Conservation (phyloP, 2,113 vertebrate species). For the Xyrauchen texanus region DNA sequence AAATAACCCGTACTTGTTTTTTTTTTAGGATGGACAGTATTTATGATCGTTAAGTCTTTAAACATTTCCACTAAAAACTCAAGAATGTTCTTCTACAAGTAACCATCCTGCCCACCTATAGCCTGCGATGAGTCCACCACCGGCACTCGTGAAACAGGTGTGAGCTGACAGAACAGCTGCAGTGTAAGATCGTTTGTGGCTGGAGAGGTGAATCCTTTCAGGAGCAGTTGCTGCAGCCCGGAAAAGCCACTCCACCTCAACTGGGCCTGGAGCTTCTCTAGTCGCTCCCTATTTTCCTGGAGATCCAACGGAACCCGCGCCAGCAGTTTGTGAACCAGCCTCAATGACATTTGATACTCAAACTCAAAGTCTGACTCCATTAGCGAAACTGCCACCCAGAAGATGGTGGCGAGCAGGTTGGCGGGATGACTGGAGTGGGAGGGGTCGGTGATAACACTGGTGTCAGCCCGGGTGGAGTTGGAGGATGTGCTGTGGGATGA, state of each 20-base stretch:
- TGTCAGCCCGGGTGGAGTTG: conserved; percentile 82
- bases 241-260: conserved; percentile 95
- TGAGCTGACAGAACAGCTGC: conserved; percentile 95
- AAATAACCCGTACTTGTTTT: too few relatives aligned
- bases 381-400: conserved; percentile 95
- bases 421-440: conserved; percentile 91
- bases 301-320: conserved; percentile 92
- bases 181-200: conserved; percentile 92
- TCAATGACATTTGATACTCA: conserved; percentile 94
- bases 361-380: conserved; percentile 99
- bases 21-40: too few relatives aligned
- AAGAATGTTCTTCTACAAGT: background rate
- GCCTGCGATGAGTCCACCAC: conserved; percentile 97
- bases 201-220: conserved; percentile 96
- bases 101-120: conserved; percentile 77
- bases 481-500: conserved; percentile 86
- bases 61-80: too few relatives aligned
- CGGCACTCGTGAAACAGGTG: conserved; percentile 90
- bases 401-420: conserved; percentile 91
- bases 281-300: conserved; percentile 90
- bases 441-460: conserved; percentile 80
- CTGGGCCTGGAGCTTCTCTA: conserved; percentile 95
- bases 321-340: conserved; percentile 89
- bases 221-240: conserved; percentile 91
- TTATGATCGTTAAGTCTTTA: too few relatives aligned